These are phyloP conservation scores for Pseudochaenichthys georgianus DNA, from an alignment of 2,797 vertebrate genomes.

Conservation along the genomic window DNA sequence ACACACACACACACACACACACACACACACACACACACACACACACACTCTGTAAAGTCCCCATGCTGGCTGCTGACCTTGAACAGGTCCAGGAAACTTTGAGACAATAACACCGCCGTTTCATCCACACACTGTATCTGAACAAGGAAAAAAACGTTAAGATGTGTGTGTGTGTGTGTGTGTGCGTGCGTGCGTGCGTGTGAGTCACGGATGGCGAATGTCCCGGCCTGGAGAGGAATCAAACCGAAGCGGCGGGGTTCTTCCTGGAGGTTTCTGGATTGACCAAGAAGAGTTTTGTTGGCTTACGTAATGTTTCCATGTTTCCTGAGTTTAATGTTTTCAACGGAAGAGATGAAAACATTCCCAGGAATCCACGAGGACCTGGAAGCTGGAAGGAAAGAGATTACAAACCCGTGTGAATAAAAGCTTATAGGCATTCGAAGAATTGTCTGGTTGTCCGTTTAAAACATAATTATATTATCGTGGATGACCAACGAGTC, in stretches of 20 bases:
- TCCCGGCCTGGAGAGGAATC: constrained; percentile 74
- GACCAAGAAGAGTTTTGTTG: constrained; percentile 34
- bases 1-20: constrained; percentile 4
- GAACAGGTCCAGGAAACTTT: constrained; percentile 82
- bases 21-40: constrained; percentile 25
- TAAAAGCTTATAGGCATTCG: background rate
- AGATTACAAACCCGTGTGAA: constrained; percentile 21
- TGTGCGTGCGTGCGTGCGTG: background rate
- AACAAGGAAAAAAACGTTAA: constrained; percentile 58
- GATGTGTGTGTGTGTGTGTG: background rate
- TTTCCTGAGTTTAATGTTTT: constrained; percentile 81
- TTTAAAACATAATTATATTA: too few relatives aligned
- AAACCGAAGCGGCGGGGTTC: constrained; percentile 59
- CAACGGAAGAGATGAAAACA: constrained; percentile 73
- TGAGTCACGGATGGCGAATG: constrained; percentile 77
- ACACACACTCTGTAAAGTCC: constrained; percentile 44
- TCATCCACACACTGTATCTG: constrained; percentile 70
- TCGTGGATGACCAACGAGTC: too few relatives aligned
- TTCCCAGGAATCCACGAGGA: constrained; percentile 48
- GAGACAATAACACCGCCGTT: constrained; percentile 77
- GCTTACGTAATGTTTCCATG: constrained; percentile 75
- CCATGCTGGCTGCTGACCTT: constrained; percentile 56
- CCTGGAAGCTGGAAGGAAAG: constrained; percentile 16
- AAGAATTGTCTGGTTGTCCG: too few relatives aligned
- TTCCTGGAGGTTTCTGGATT: constrained; percentile 59